phyloP scores from a whole-genome alignment of 64 coral and sea anemone species.

The Trachythela sp. region DNA sequence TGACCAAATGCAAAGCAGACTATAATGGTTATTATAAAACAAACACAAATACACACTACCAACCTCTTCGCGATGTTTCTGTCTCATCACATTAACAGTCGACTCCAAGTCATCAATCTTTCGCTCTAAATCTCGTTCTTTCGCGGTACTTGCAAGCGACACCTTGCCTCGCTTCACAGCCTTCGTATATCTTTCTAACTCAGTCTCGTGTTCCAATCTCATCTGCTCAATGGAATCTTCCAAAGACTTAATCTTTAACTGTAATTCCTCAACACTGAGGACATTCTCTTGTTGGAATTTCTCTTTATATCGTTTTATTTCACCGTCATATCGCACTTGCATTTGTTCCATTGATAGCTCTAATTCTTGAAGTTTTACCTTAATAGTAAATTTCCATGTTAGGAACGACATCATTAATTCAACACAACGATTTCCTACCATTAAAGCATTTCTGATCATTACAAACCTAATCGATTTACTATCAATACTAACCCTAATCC shows the following conservation, averaged over 20 bases:
- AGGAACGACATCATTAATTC: no score
- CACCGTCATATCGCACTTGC: neutral
- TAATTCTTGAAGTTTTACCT: neutral
- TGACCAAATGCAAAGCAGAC: no score
- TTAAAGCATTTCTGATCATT: no score
- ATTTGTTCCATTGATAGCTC: neutral
- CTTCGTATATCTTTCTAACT: slow-evolving; percentile 31
- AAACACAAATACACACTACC: neutral
- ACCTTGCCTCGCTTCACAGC: slow-evolving; percentile 9
- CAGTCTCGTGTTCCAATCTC: slow-evolving; percentile 25
- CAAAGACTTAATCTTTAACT: neutral
- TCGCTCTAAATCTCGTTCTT: slow-evolving; percentile 53
- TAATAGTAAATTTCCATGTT: neutral
- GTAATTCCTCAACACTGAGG: neutral
- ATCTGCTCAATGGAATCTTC: neutral
- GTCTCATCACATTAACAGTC: slow-evolving; percentile 71
- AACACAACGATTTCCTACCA: no score
- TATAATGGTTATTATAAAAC: no score
- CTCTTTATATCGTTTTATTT: slow-evolving; percentile 7
- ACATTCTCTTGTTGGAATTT: slow-evolving; percentile 22
- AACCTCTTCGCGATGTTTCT: slow-evolving; percentile 76
- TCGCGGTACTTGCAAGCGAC: neutral
- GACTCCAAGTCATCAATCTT: slow-evolving; percentile 94
- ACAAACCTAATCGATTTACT: no score
- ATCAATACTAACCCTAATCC: no score